phyloP scores from a whole-genome alignment of 2,888 invertebrate species.

The Trichopoda pennipes region DNA sequence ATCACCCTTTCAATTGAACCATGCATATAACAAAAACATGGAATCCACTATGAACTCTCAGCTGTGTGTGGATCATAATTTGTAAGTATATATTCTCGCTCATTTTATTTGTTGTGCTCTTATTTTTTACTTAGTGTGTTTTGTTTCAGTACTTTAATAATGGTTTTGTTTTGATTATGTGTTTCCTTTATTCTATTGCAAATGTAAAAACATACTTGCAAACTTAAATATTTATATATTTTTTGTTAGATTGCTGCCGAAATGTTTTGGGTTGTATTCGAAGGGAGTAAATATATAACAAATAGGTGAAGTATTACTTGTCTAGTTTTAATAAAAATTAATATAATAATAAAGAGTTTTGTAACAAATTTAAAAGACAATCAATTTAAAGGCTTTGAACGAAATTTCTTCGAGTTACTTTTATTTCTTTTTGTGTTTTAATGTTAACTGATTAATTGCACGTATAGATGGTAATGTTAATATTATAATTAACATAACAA shows the following conservation, averaged over 20 bases:
- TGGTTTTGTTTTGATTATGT: conserved; percentile 41
- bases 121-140: conserved; percentile 34
- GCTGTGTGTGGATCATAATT: conserved; percentile 54
- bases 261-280: conserved; percentile 35
- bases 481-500: no score
- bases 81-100: conserved; percentile 46
- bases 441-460: no score
- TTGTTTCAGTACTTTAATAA: conserved; percentile 39
- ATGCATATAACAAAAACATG: conserved; percentile 41
- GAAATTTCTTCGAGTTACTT: no score
- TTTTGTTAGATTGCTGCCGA: conserved; percentile 15
- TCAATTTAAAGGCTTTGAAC: no score
- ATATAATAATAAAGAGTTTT: neutral
- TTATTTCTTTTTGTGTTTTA: no score
- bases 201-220: neutral
- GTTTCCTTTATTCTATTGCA: conserved; percentile 33
- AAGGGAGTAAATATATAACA: conserved; percentile 7
- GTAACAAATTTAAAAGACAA: neutral
- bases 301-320: neutral
- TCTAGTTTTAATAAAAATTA: neutral
- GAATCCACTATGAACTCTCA: conserved; percentile 53
- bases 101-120: conserved; percentile 34
- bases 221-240: neutral
- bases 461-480: no score
- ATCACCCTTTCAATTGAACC: conserved; percentile 40